A percentile compares a stretch with the other conserved stretches of the same genome.
phyloP scores from a whole-genome alignment of 2,113 vertebrate species.

The Pteronura brasiliensis region DNA sequence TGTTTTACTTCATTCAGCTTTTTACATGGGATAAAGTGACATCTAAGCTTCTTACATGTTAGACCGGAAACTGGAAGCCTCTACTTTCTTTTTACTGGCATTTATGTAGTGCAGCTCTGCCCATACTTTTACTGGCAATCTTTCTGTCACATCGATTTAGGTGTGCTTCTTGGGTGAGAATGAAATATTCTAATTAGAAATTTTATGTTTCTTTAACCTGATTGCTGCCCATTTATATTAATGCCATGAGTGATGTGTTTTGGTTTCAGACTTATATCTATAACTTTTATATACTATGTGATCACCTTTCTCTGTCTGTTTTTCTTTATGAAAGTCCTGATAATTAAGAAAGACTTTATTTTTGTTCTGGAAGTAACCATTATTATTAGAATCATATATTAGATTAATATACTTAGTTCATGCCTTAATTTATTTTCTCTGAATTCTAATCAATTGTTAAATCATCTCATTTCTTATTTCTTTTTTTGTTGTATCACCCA shows the following conservation, averaged over 20 bases:
- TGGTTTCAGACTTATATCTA: not conserved
- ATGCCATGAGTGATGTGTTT: too few species aligned
- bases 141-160: not conserved
- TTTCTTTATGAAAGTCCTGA: not conserved
- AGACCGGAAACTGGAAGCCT: not conserved
- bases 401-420: not conserved
- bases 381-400: not conserved
- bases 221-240: not conserved
- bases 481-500: too few species aligned
- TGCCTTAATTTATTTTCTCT: not conserved
- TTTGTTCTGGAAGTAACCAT: not conserved
- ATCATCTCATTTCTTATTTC: not conserved
- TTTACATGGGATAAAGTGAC: not conserved
- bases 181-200: not conserved
- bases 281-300: not conserved
- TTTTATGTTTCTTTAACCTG: not conserved
- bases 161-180: not conserved
- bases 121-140: not conserved
- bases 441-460: not conserved
- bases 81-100: not conserved
- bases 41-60: too few species aligned
- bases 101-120: not conserved
- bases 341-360: not conserved
- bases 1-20: not conserved
- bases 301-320: not conserved